A percentile compares a stretch with the other conserved stretches of the same genome.
Conservation (phyloP, 2,113 vertebrate species). For the Elaphurus davidianus region DNA sequence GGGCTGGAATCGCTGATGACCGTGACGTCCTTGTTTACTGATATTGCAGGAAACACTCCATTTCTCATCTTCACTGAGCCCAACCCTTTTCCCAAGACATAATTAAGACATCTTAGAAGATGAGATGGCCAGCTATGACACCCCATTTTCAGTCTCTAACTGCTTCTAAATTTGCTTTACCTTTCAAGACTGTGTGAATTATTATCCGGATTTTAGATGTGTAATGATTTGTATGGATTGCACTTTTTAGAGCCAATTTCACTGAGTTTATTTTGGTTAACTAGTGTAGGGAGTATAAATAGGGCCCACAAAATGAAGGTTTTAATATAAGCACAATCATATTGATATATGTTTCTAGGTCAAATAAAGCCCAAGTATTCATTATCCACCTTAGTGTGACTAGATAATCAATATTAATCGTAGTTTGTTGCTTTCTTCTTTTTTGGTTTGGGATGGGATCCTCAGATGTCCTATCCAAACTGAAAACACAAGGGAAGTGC, state of each 20-base stretch:
- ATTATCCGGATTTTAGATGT: background rate
- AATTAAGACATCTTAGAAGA: background rate
- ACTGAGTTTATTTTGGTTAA: background rate
- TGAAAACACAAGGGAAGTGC: background rate
- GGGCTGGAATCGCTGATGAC: background rate
- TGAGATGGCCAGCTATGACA: background rate
- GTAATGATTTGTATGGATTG: background rate
- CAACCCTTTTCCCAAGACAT: background rate
- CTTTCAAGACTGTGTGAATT: background rate
- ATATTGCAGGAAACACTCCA: background rate
- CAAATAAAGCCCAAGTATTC: background rate
- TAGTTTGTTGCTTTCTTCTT: background rate
- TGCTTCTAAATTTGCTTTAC: background rate
- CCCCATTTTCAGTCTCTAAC: background rate
- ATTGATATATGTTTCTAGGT: background rate
- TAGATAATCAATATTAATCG: background rate
- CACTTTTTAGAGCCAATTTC: background rate
- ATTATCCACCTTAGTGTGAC: background rate
- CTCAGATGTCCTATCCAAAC: background rate
- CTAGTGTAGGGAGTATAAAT: background rate
- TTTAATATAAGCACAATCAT: background rate
- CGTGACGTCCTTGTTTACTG: background rate
- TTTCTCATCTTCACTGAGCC: background rate
- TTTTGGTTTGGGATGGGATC: background rate
- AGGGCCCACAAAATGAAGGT: background rate